These are phyloP conservation scores for Potamilus streckersoni DNA, from an alignment of 1,140 invertebrate species.

Conservation along the genomic window DNA sequence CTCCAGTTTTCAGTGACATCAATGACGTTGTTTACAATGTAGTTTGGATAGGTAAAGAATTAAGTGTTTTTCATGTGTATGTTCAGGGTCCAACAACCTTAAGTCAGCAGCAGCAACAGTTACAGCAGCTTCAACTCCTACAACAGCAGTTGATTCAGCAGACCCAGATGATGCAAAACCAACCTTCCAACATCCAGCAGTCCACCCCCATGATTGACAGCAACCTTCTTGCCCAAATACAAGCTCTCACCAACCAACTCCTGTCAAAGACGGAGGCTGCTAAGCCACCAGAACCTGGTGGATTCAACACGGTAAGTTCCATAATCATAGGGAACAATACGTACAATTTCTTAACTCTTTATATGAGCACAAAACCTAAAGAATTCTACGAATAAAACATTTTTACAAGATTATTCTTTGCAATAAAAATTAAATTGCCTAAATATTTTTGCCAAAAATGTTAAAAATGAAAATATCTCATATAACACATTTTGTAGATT, in stretches of 20 bases:
- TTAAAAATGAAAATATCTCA: too few relatives aligned
- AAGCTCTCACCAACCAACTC: constrained; percentile 65
- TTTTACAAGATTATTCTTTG: too few relatives aligned
- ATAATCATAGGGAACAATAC: too few relatives aligned
- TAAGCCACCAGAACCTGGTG: constrained; percentile 48
- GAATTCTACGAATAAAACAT: too few relatives aligned
- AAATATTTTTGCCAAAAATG: too few relatives aligned
- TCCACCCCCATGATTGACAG: constrained; percentile 59
- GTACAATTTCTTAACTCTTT: too few relatives aligned
- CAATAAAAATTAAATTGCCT: too few relatives aligned
- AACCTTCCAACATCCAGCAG: constrained; percentile 36
- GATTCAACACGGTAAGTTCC: constrained; percentile 64
- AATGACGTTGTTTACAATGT: too few relatives aligned
- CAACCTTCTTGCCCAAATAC: constrained; percentile 65
- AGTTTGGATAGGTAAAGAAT: too few relatives aligned
- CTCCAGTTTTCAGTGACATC: too few relatives aligned
- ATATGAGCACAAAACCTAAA: too few relatives aligned
- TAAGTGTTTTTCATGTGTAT: neutral
- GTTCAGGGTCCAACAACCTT: constrained; percentile 49
- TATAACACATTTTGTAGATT: too few relatives aligned
- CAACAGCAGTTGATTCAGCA: constrained; percentile 66
- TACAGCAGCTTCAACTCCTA: constrained; percentile 64
- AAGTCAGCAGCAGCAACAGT: constrained; percentile 60
- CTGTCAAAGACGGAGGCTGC: constrained; percentile 52
- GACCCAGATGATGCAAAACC: constrained; percentile 52